phyloP scores from a whole-genome alignment of 2,113 vertebrate species.

The Neomonachus schauinslandi region DNA sequence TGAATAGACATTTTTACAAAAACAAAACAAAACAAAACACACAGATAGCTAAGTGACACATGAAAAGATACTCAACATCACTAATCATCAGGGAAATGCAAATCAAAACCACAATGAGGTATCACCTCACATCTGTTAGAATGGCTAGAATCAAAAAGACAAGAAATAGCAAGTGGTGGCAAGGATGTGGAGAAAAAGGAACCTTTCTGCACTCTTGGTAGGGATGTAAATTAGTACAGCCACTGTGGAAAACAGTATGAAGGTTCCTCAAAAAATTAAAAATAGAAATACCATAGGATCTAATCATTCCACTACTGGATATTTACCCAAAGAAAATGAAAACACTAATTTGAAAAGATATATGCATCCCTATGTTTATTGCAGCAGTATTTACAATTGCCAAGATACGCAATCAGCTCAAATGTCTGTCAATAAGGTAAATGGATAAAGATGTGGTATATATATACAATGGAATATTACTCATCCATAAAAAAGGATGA shows the following conservation, averaged over 20 bases:
- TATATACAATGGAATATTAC: not conserved
- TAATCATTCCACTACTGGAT: not conserved
- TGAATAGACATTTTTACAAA: too few species aligned
- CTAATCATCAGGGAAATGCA: not conserved
- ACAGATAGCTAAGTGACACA: not conserved
- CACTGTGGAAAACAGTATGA: not conserved
- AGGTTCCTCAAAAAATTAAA: not conserved
- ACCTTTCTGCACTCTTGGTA: not conserved
- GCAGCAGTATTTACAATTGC: not conserved
- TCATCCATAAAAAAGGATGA: not conserved
- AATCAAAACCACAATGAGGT: not conserved
- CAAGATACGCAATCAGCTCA: not conserved
- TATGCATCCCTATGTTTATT: not conserved
- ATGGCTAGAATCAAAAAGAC: not conserved
- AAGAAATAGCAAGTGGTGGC: not conserved
- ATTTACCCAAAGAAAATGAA: not conserved
- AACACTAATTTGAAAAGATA: not conserved
- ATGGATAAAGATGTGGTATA: not conserved
- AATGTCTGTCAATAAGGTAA: not conserved
- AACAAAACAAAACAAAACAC: too few species aligned
- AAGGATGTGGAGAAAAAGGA: not conserved
- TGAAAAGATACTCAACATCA: not conserved
- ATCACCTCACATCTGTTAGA: not conserved
- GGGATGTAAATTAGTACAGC: not conserved
- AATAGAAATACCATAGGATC: not conserved